phyloP scores from a whole-genome alignment of 2,797 vertebrate species.

The Gymnodraco acuticeps region DNA sequence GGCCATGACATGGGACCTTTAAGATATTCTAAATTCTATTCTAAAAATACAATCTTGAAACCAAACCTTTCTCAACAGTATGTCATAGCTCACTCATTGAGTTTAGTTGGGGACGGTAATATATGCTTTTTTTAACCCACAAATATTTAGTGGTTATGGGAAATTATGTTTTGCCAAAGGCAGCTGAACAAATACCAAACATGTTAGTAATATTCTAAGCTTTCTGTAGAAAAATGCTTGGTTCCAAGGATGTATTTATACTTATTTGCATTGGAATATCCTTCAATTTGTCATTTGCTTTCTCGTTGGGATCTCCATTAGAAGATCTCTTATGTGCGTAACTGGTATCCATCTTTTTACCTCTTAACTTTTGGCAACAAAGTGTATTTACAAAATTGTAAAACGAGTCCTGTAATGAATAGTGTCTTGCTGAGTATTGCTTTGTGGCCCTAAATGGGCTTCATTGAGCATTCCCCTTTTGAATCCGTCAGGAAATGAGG shows the following conservation, averaged over 20 bases:
- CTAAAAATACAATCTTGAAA: too few species aligned
- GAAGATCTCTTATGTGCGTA: too few species aligned
- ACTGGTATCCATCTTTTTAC: background rate
- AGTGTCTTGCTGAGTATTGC: conserved; percentile 10
- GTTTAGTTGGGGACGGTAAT: too few species aligned
- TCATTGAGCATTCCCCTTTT: conserved; percentile 4
- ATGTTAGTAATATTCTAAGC: too few species aligned
- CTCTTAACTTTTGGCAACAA: background rate
- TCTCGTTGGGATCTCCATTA: too few species aligned
- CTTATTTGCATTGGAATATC: too few species aligned
- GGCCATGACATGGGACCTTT: too few species aligned
- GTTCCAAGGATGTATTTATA: background rate
- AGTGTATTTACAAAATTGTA: background rate
- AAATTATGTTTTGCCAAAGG: background rate
- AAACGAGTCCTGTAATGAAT: background rate
- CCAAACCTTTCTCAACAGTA: too few species aligned
- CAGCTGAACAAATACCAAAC: background rate
- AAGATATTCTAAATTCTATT: too few species aligned
- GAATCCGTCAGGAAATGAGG: conserved; percentile 63
- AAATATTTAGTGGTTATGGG: background rate
- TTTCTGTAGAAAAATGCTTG: background rate
- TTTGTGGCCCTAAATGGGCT: background rate
- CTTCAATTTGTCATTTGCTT: too few species aligned
- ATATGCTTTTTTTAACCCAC: background rate
- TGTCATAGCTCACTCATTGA: too few species aligned